Base-by-base conservation (phyloP, 35 echinoderm and acorn worm genomes). In the Heliocidaris tuberculata region DNA sequence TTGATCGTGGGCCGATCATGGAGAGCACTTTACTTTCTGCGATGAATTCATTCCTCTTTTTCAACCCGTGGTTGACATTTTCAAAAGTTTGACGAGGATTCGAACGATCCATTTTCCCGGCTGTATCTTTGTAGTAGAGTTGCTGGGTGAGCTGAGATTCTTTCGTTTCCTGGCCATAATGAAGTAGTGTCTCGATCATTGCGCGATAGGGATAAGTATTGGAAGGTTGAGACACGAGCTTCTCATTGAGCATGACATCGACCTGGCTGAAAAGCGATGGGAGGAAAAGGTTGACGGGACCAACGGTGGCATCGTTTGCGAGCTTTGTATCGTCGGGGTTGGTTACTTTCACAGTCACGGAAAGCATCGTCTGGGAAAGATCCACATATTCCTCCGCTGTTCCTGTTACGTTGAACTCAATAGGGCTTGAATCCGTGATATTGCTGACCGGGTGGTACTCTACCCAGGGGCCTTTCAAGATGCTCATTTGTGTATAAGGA, bases 131-230 rank as follows among this genome's bases (percentile, higher is more conserved):
- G 47, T 92, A 92, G 48, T 32, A 97, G 32, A 95, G 52, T 24
- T 31, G 47, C 11, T 90, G 61, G 7, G 96, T 97, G 19, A 97
- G 93, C 48, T 97, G 95, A 31, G 94, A 88, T 70, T 94, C 31
- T 86, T 97, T 97, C 1, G 96, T 95, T 0, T 95, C 96, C 21
- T 32, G 19, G 8, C 93, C 93, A 35, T 97, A 95, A 90, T 86
- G 95, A 21, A 97, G 47, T 31, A 95, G 48, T 2, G 92, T 97
- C 85, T 97, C 96, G 16, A 97, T 94, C 91, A 95, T 85, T 1
- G 96, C 96, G 24, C 96, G 88, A 61, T 97, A 95, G 0, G 96
- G 78, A 42, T 97, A 97, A 0, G 95, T 97, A 30, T 88, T 88
- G 24, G 85, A 95, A 8, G 96, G 71, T 60, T 90, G 78, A 7